These are phyloP conservation scores for Triplophysa tibetana DNA, from an alignment of 2,113 vertebrate genomes.

Conservation along the genomic window DNA sequence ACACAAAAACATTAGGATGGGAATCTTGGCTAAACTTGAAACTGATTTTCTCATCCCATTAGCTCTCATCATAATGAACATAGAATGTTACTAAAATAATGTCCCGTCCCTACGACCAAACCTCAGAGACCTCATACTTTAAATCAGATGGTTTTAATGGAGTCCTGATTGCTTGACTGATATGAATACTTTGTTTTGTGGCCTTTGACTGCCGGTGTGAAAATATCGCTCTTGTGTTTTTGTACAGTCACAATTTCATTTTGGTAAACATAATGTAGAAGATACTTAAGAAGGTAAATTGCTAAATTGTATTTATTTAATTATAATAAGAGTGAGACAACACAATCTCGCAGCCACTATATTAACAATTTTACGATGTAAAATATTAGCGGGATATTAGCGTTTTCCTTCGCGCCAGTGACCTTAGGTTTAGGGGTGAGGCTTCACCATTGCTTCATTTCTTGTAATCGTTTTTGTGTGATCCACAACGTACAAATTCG, in stretches of 20 bases:
- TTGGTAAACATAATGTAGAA: background rate
- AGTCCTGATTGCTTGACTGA: background rate
- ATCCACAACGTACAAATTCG: too few species aligned
- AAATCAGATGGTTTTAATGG: background rate
- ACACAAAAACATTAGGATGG: background rate
- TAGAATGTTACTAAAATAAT: background rate
- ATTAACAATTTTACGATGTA: too few species aligned
- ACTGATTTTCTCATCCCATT: background rate
- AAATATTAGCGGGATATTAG: too few species aligned
- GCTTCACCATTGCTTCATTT: too few species aligned
- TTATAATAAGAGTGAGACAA: too few species aligned
- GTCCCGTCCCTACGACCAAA: conserved; percentile 2
- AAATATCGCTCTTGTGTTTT: too few species aligned
- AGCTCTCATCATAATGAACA: background rate
- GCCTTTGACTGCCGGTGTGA: background rate
- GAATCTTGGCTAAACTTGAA: conserved; percentile 6
- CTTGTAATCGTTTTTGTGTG: too few species aligned
- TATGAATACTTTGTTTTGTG: background rate
- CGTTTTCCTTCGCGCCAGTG: too few species aligned
- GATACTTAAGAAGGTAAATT: background rate
- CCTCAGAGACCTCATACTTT: background rate
- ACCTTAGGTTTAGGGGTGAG: too few species aligned
- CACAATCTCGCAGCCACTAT: too few species aligned
- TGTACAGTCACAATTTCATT: too few species aligned
- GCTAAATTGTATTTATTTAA: too few species aligned